Evolutionary conservation across 2,797 vertebrate genomes (phyloP).

Genomic region (Tenualosa thibaudeaui): DNA sequence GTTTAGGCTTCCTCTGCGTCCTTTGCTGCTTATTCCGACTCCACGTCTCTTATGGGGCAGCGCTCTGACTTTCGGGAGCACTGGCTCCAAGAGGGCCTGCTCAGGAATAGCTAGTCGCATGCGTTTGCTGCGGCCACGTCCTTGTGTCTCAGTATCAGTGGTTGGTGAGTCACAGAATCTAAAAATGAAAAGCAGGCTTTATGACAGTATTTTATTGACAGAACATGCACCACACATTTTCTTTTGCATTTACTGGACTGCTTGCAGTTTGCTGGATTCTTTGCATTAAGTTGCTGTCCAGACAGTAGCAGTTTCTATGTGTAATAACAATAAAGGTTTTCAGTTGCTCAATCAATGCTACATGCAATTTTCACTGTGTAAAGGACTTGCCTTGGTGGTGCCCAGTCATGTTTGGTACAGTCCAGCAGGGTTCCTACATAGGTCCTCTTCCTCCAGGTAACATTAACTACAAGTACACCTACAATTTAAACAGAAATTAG

Average conservation of each 20-base stretch:
- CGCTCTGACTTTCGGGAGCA: conserved; percentile 85
- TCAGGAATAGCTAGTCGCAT: conserved; percentile 83
- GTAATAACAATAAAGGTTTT: neutral
- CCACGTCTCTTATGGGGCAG: conserved; percentile 91
- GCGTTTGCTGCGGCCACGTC: conserved; percentile 90
- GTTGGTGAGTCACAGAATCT: conserved; percentile 98
- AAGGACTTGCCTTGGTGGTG: conserved; percentile 87
- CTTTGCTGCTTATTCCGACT: conserved; percentile 86
- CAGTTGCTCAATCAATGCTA: neutral
- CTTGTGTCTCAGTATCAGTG: conserved; percentile 91
- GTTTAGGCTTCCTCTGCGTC: conserved; percentile 90
- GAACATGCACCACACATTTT: neutral
- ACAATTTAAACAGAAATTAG: conserved; percentile 46
- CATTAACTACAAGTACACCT: conserved; percentile 98
- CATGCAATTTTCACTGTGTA: neutral
- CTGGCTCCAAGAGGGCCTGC: conserved; percentile 78
- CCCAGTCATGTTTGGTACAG: conserved; percentile 99
- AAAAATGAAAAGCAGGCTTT: conserved; percentile 34
- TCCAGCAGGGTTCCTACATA: conserved; percentile 96
- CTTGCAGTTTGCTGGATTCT: neutral
- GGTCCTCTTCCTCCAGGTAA: conserved; percentile 99
- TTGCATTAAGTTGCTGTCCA: neutral
- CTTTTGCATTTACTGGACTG: neutral
- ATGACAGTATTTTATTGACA: neutral
- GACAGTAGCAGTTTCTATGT: neutral